Evolutionary conservation across 2,113 vertebrate genomes (phyloP).

Genomic region (Istiophorus platypterus): DNA sequence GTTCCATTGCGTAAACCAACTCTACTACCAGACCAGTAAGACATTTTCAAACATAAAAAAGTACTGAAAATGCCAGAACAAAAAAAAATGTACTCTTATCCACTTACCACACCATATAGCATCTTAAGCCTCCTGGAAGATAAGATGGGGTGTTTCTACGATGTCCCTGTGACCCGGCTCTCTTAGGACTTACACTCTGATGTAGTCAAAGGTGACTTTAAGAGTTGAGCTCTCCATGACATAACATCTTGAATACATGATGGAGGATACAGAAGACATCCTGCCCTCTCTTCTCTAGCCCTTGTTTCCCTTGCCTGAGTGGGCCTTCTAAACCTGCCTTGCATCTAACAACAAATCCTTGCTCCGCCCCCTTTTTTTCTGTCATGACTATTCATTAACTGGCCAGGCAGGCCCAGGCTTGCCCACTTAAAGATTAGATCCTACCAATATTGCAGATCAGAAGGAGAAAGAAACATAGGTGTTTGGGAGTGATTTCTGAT

Average conservation of each 20-base stretch:
- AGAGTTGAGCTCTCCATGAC: background rate
- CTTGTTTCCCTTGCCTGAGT: slow-evolving; percentile 80
- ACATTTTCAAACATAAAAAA: background rate
- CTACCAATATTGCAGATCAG: slow-evolving; percentile 82
- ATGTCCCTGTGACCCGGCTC: slow-evolving; percentile 62
- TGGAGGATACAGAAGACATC: slow-evolving; percentile 51
- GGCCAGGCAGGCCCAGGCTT: slow-evolving; percentile 91
- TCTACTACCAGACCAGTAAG: background rate
- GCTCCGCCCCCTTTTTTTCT: slow-evolving; percentile 84
- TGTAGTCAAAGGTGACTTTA: slow-evolving; percentile 34
- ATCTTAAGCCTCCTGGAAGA: slow-evolving; percentile 84
- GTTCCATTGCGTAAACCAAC: background rate
- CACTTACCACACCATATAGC: slow-evolving; percentile 93
- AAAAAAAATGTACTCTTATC: background rate
- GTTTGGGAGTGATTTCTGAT: slow-evolving; percentile 10
- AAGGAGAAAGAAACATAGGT: slow-evolving; percentile 49
- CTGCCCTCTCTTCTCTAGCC: slow-evolving; percentile 71
- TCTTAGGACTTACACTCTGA: slow-evolving; percentile 19
- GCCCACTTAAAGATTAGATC: slow-evolving; percentile 87
- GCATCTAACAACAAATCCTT: slow-evolving; percentile 93
- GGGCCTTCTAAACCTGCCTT: slow-evolving; percentile 87
- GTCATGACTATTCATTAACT: slow-evolving; percentile 94
- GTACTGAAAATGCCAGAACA: background rate
- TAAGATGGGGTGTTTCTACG: slow-evolving; percentile 60
- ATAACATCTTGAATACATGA: too few species aligned